Percentiles rank a stretch among this genome's conserved stretches.
These are phyloP conservation scores for Macrosteles quadrilineatus DNA, from an alignment of 1,140 invertebrate genomes.

Conservation along the genomic window DNA sequence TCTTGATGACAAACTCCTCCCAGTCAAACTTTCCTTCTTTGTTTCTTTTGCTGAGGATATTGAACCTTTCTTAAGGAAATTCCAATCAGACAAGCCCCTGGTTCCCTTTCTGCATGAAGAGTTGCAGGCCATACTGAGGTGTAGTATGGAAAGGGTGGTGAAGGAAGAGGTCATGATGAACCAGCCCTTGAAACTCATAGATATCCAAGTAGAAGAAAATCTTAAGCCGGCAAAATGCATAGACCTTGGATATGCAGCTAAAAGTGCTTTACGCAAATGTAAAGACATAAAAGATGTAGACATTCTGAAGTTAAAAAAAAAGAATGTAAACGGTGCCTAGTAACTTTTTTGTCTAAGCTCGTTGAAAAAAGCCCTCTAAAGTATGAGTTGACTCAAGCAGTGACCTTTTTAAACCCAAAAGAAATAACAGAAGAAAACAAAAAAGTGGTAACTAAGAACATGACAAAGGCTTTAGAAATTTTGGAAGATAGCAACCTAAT, in stretches of 20 bases:
- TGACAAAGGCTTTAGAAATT: background rate
- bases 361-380: no score
- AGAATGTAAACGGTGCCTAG: no score
- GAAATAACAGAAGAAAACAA: background rate
- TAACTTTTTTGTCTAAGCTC: no score
- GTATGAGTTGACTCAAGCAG: no score
- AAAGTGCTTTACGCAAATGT: slow-evolving; percentile 1
- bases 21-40: slow-evolving; percentile 38
- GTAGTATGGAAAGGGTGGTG: slow-evolving; percentile 2
- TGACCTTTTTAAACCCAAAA: background rate
- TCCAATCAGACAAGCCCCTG: slow-evolving; percentile 37
- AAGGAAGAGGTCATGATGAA: background rate
- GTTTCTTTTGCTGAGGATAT: slow-evolving; percentile 34
- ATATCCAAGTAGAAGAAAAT: background rate
- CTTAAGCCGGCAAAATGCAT: background rate
- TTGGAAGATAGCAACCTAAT: background rate
- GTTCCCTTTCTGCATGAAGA: slow-evolving; percentile 34
- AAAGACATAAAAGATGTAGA: no score
- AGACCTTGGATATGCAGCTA: background rate
- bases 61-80: slow-evolving; percentile 38
- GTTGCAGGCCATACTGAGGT: no score
- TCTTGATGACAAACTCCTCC: slow-evolving; percentile 33
- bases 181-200: background rate
- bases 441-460: background rate
- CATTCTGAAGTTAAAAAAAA: no score